Base-by-base conservation (phyloP, 2,797 vertebrate genomes). In the Microtus agrestis region DNA sequence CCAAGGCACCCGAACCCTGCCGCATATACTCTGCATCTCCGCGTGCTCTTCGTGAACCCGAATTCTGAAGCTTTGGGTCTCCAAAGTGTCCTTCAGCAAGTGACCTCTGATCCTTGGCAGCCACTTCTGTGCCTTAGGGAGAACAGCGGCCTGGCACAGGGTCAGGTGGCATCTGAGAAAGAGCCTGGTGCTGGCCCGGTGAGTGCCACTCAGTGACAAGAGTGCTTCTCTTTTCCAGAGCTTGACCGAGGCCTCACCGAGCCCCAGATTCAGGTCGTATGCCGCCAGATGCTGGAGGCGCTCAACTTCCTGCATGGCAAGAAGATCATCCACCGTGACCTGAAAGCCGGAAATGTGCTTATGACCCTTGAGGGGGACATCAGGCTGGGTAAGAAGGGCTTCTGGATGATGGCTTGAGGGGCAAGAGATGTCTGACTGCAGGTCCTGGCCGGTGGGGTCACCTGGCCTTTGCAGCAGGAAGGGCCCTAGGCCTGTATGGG, bases 261-360 rank as follows among this genome's bases (percentile, higher is more conserved):
- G 98, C 99, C 99, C 0, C 99, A 99, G 98, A 99, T 99, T 92
- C 99, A 98, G 97, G 99, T 99, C 89, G 98, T 99, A 29, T 99
- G 99, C 95, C 99, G 99, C 43, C 99, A 99, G 98, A 99, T 99
- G 99, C 96, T 99, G 96, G 99, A 99, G 98, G 99, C 99, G 3
- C 98, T 99, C 40, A 90, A 89, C 27, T 99, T 99, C 97, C 99
- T 99, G 78, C 99, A 99, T 93, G 97, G 98, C 97, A 99, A 99
- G 96, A 99, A 98, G 98, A 99, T 99, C 98, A 99, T 99, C 98
- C 99, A 99, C 98, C 98, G 99, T 40, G 99, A 99, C 98, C 98
- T 99, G 97, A 99, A 99, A 98, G 99, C 99, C 0, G 99, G 99
- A 6, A 99, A 99, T 2, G 98, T 99, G 95, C 99, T 99, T 13